Evolutionary conservation across 1,140 invertebrate species (phyloP), one percentile per base, ranked within the genome.

Genomic region (Diplogasteroides magnus): DNA sequence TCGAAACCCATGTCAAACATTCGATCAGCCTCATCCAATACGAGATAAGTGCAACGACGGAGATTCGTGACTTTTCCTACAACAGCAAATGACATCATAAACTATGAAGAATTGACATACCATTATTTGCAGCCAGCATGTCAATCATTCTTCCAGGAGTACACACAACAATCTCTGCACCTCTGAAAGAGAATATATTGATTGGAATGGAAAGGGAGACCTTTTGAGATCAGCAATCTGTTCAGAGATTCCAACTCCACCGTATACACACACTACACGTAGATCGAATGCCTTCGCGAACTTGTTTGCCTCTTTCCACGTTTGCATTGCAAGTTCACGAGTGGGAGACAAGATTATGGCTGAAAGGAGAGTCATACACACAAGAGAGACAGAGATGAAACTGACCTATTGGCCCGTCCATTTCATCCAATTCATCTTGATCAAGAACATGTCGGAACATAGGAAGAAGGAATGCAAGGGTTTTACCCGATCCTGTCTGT

Each of bases 1-100:
- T 98, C 96, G 84, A 99, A 99, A 23, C 96, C 96, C 94, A 98
- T 97, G 82, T 99, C 97, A 82, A 99, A 99, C 96, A 98, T 98
- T 37, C 97, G 86, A 84, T 99, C 97, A 1, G 97, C 97, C 85
- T 99, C 97, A 84, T 99, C 97, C 1, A 99, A 84, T 0, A 99
- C 96, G 32, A 98, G 89, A 83, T 98, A 99, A 0, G 95, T 98
- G 31, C 95, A 93, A 37, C 97, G 85, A 28, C 91, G 86, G 48
- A 98, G 85, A 86, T 99, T 99, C 0, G 97, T 99, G 0, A 98
- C 96, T 72, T 93, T 88, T 0, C 88, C 88, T 88, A 74, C 37
- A 84, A 79, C 75, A 75, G 2, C 31, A 55, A 65, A 14, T 13
- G 29, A 32, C 13, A 65, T 19, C 37, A 19, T 48, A 48, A 48